Base-by-base conservation (phyloP, 2,113 vertebrate species). In the Rattus rattus region DNA sequence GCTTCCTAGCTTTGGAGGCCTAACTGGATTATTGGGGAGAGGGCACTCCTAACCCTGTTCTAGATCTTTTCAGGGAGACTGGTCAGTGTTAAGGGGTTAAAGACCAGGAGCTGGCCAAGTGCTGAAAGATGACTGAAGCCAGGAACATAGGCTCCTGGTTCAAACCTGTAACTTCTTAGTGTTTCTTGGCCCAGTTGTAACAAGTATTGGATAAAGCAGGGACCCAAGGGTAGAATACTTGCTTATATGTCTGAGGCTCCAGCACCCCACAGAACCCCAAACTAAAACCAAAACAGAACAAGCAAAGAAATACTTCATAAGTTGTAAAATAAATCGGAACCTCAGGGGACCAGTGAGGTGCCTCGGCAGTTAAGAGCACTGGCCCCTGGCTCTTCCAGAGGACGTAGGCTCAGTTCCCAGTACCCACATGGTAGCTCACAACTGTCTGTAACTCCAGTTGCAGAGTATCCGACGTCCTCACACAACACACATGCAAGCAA, bases 301-400 rank as follows among this genome's bases (percentile, higher is more conserved):
- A 92, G 49, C 65, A 91, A 95, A 77, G 73, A 96, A 92, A 47
- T 83, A 69, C 77, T 77, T 63, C 61, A 26, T 30, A 92, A 91
- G 39, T 73, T 73, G 54, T 73, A 76, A 54, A 88, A 67, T 61
- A 84, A 97, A 96, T 63, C 52, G 72, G 30, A 69, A 33, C 30
- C 26, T 33, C 33, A 63, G 69, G 33, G 33, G 33, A 14, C 69
- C n/a, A 36, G 36, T n/a, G 69, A 72, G 36, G 19, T 3, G 36
- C 36, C 5, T 67, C 17, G 22, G 72, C 17, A 10, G n/a, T 39
- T 73, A 36, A 72, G 33, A 16, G 67, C 67, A 33, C 67, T 30
- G 65, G 26, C 26, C 28, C 14, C 67, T 33, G 67, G 26, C 30
- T 33, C 67, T 69, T 69, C 67, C 30, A 33, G 67, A 72, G 36